Evolutionary conservation across 2,797 vertebrate genomes (phyloP).

Genomic region (Scolopax bukidnonensis): DNA sequence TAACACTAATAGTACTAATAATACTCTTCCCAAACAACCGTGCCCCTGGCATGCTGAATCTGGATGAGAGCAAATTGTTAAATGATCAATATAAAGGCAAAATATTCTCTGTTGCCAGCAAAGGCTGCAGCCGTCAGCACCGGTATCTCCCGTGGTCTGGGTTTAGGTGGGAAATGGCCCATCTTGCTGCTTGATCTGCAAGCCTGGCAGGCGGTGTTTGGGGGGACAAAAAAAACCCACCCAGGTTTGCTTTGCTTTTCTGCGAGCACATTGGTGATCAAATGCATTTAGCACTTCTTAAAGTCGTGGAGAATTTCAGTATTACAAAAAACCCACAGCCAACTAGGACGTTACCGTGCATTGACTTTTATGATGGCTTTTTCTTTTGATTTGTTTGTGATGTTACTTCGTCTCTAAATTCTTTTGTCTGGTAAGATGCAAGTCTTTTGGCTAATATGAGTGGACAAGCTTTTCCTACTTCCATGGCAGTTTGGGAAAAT

Average conservation of each 20-base stretch:
- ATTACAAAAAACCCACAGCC: not conserved
- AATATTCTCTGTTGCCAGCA: not conserved
- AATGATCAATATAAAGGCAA: not conserved
- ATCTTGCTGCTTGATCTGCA: rapidly evolving
- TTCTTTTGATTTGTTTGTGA: not conserved
- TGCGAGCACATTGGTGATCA: rapidly evolving
- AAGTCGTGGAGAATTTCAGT: not conserved
- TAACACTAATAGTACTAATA: not conserved
- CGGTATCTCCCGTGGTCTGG: not conserved
- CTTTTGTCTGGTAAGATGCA: not conserved
- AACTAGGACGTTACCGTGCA: rapidly evolving
- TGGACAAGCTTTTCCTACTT: not conserved
- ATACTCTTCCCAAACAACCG: rapidly evolving
- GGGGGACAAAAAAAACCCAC: not conserved
- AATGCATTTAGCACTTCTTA: not conserved
- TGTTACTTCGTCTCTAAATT: not conserved
- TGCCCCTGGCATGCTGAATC: not conserved
- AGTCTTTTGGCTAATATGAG: not conserved
- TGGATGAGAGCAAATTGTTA: not conserved
- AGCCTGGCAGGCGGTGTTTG: not conserved
- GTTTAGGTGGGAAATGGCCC: not conserved
- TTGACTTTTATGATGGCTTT: not conserved
- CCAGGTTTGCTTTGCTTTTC: not conserved
- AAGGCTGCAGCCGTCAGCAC: rapidly evolving
- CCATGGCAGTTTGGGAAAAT: not conserved